A percentile compares a stretch with the other conserved stretches of the same genome.
phyloP scores from a whole-genome alignment of 2,797 vertebrate genomes.

The Echiichthys vipera region DNA sequence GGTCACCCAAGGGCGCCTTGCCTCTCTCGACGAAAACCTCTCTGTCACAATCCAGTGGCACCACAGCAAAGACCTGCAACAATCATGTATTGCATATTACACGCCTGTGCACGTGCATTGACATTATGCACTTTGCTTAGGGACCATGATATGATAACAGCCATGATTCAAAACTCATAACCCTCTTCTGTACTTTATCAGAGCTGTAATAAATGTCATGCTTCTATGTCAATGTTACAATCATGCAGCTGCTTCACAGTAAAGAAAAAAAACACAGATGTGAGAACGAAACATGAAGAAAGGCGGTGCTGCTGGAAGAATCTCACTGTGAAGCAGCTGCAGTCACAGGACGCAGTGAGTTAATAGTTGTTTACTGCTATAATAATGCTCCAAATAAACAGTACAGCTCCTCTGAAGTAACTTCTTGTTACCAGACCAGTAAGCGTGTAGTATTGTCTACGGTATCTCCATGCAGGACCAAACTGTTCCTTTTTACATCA shows the following conservation, averaged over 20 bases:
- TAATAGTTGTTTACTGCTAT: too few species aligned
- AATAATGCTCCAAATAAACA: too few species aligned
- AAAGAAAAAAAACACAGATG: background rate
- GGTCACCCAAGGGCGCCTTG: constrained; percentile 59
- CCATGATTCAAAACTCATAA: background rate
- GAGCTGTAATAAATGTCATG: background rate
- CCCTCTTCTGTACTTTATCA: background rate
- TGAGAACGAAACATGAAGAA: background rate
- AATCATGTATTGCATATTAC: background rate
- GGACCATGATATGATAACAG: background rate
- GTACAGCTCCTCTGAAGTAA: too few species aligned
- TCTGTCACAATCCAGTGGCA: constrained; percentile 28
- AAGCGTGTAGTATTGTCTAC: too few species aligned
- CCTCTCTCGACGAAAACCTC: constrained; percentile 31
- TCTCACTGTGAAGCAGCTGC: background rate
- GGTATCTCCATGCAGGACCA: background rate
- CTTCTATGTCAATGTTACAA: background rate
- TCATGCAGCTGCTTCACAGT: constrained; percentile 14
- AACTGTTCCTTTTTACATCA: background rate
- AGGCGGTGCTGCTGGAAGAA: background rate
- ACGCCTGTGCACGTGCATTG: background rate
- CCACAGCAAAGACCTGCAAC: constrained; percentile 32
- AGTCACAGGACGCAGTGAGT: background rate
- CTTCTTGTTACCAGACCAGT: too few species aligned
- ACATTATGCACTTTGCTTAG: background rate